Percentiles rank a stretch among this genome's conserved stretches.
These are phyloP conservation scores for Allobates femoralis DNA, from an alignment of 2,797 vertebrate species.

Conservation along the genomic window DNA sequence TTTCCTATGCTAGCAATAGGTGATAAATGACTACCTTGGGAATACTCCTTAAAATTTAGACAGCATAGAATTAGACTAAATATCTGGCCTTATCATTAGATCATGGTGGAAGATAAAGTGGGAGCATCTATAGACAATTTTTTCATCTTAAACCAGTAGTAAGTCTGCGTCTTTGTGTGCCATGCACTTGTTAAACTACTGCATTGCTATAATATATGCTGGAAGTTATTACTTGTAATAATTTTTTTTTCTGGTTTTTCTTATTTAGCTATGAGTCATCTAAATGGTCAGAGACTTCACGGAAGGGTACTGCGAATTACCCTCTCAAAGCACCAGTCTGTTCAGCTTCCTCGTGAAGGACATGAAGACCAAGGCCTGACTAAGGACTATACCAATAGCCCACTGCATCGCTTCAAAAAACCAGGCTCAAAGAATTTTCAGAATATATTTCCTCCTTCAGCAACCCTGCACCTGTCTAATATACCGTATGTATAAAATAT, in stretches of 20 bases:
- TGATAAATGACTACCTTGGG: too few relatives aligned
- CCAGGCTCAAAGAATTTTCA: slow-evolving; percentile 89
- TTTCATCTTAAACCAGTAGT: too few relatives aligned
- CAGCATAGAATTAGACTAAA: too few relatives aligned
- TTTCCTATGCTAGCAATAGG: too few relatives aligned
- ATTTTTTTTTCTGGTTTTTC: not conserved
- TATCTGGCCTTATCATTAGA: too few relatives aligned
- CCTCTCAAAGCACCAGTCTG: slow-evolving; percentile 84
- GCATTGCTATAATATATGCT: not conserved
- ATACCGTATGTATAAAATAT: slow-evolving; percentile 83
- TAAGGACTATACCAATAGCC: slow-evolving; percentile 87
- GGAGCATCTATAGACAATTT: too few relatives aligned
- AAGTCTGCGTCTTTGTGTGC: not conserved
- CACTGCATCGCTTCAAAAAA: slow-evolving; percentile 91
- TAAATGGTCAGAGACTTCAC: slow-evolving; percentile 89
- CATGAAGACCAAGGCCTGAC: slow-evolving; percentile 85
- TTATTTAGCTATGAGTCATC: slow-evolving; percentile 82
- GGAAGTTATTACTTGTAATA: not conserved
- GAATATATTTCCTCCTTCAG: slow-evolving; percentile 91
- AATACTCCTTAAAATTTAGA: too few relatives aligned
- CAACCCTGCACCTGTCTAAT: slow-evolving; percentile 91
- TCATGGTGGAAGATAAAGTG: too few relatives aligned
- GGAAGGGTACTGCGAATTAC: slow-evolving; percentile 85
- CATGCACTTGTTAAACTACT: not conserved
- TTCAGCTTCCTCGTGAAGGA: slow-evolving; percentile 86